phyloP scores from a whole-genome alignment of 1,140 invertebrate species.

The Aporrectodea caliginosa region DNA sequence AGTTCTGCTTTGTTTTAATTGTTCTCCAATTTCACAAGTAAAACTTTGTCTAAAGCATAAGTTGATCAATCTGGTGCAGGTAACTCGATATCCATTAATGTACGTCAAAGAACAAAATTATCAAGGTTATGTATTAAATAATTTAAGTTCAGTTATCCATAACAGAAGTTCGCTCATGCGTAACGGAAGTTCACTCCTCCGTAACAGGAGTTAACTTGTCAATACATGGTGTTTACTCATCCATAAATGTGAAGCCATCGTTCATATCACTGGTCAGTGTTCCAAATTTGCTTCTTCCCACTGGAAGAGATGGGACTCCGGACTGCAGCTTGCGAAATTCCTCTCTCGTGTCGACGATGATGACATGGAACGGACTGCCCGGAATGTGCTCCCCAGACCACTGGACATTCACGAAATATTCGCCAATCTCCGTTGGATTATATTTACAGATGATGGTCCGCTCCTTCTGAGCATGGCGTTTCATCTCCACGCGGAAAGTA shows the following conservation, averaged over 20 bases:
- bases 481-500: constrained; percentile 98
- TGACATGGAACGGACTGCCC: constrained; percentile 95
- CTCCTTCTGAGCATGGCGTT: constrained; percentile 97
- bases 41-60: too few relatives aligned
- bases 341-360: constrained; percentile 98
- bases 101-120: too few relatives aligned
- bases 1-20: too few relatives aligned
- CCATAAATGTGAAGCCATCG: not conserved
- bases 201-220: too few relatives aligned
- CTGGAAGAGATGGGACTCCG: not conserved
- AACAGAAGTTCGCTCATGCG: too few relatives aligned
- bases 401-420: constrained; percentile 95
- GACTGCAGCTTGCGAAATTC: constrained; percentile 63
- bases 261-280: not conserved
- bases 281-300: not conserved
- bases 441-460: constrained; percentile 93
- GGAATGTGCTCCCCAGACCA: constrained; percentile 90
- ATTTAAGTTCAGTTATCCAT: too few relatives aligned
- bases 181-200: too few relatives aligned
- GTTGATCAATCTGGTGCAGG: too few relatives aligned
- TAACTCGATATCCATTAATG: too few relatives aligned
- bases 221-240: too few relatives aligned
- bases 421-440: constrained; percentile 95
- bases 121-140: too few relatives aligned
- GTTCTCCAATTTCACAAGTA: too few relatives aligned